phyloP scores from a whole-genome alignment of 30 jellyfish, hydroid and myxozoan species.

The Aurelia sp. region DNA sequence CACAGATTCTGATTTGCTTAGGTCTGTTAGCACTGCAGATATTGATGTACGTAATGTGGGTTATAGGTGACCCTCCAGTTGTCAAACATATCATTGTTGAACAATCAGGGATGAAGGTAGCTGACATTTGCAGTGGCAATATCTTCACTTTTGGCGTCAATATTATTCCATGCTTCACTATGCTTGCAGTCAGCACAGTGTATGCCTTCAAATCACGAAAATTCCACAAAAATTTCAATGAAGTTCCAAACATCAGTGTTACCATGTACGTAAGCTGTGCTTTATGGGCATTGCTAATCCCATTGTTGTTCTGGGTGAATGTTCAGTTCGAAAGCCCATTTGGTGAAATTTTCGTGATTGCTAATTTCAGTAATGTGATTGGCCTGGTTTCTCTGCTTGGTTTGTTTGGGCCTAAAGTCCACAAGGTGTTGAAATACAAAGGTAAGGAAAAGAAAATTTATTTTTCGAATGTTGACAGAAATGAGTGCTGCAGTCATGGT shows the following conservation, averaged over 20 bases:
- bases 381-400: slow-evolving; percentile 16
- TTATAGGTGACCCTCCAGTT: slow-evolving; percentile 71
- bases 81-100: slow-evolving; percentile 57
- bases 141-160: slow-evolving; percentile 25
- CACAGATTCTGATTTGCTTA: slow-evolving; percentile 78
- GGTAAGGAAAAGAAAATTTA: too few species aligned
- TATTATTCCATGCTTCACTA: slow-evolving; percentile 28
- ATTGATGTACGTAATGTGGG: slow-evolving; percentile 78
- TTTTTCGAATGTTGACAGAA: too few species aligned
- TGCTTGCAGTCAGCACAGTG: slow-evolving; percentile 47
- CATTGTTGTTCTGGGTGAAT: slow-evolving; percentile 22
- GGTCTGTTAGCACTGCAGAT: slow-evolving; percentile 79
- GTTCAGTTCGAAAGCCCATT: slow-evolving; percentile 11
- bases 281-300: slow-evolving; percentile 56
- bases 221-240: slow-evolving; percentile 59
- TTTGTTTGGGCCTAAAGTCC: slow-evolving; percentile 13
- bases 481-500: too few species aligned
- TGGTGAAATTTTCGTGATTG: slow-evolving; percentile 25
- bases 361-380: neutral
- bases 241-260: slow-evolving; percentile 36
- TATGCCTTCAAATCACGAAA: neutral
- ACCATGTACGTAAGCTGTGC: slow-evolving; percentile 16
- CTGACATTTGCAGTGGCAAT: slow-evolving; percentile 20
- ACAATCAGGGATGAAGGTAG: slow-evolving; percentile 40
- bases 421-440: neutral